Percentiles rank a stretch among this genome's conserved stretches.
phyloP scores from a whole-genome alignment of 2,888 invertebrate genomes.

The Tupiocoris notatus region DNA sequence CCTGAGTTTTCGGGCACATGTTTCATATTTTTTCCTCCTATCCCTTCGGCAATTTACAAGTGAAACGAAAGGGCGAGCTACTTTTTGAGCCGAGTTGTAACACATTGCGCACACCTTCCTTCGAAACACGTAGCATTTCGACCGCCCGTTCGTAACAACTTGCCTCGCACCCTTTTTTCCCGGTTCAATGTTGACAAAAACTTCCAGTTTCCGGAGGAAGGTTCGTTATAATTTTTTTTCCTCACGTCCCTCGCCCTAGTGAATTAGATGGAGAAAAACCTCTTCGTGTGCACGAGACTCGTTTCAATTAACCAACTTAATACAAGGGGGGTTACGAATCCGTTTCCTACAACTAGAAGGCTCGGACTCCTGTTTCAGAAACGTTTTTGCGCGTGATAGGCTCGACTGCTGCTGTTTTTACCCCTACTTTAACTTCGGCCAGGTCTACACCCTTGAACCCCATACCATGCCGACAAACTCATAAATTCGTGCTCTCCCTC shows the following conservation, averaged over 20 bases:
- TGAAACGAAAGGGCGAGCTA: constrained; percentile 2
- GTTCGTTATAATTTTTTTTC: constrained; percentile 20
- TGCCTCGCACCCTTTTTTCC: no score
- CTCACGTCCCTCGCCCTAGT: background rate
- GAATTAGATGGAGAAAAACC: constrained; percentile 9
- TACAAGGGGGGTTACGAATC: no score
- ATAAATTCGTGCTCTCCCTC: constrained; percentile 2
- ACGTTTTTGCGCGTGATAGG: constrained; percentile 36
- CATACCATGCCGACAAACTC: constrained; percentile 31
- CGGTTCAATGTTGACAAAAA: constrained; percentile 22
- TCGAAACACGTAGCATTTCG: no score
- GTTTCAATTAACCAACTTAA: constrained; percentile 38
- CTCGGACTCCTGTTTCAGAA: no score
- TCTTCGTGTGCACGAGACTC: constrained; percentile 1
- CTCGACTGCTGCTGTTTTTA: constrained; percentile 18
- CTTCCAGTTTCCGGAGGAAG: constrained; percentile 12
- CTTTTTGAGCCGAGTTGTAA: constrained; percentile 19
- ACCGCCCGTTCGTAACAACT: constrained; percentile 19
- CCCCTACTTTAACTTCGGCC: constrained; percentile 25
- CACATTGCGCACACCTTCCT: constrained; percentile 10
- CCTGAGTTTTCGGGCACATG: constrained; percentile 20
- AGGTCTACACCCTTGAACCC: no score
- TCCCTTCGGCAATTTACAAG: constrained; percentile 1
- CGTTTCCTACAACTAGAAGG: no score
- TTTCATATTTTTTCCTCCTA: constrained; percentile 3